phyloP scores from a whole-genome alignment of 1,140 invertebrate species.

The Leptopilina clavipes region DNA sequence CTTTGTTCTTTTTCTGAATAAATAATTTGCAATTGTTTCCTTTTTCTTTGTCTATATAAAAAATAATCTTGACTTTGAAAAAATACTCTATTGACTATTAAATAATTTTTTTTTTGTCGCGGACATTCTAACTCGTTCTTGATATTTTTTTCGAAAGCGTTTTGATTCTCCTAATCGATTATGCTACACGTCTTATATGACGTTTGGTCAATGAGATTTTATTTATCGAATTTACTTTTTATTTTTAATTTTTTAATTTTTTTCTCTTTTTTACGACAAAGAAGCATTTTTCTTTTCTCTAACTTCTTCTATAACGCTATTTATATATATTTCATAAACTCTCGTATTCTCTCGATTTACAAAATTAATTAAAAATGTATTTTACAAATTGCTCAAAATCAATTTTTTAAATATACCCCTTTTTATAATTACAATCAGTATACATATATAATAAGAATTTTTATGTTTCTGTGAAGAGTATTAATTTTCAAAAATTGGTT shows the following conservation, averaged over 20 bases:
- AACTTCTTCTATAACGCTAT: background rate
- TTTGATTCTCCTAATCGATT: background rate
- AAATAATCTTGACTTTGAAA: background rate
- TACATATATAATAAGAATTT: background rate
- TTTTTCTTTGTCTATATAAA: background rate
- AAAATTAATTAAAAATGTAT: background rate
- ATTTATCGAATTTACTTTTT: background rate
- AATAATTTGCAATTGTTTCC: background rate
- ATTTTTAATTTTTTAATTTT: too few species aligned
- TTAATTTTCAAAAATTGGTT: background rate
- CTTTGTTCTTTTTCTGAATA: background rate
- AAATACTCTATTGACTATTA: background rate
- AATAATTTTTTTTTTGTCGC: background rate
- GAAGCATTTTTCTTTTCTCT: background rate
- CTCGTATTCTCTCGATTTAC: background rate
- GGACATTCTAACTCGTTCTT: background rate
- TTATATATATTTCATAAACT: background rate
- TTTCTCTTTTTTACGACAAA: background rate
- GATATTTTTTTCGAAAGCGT: constrained; percentile 5
- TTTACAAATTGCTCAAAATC: background rate
- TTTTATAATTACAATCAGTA: background rate
- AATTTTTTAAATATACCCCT: background rate
- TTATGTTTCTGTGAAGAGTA: background rate
- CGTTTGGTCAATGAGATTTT: background rate
- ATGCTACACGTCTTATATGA: background rate